Conservation (phyloP, 2,888 invertebrate genomes). For the Prosopocoilus inquinatus region DNA sequence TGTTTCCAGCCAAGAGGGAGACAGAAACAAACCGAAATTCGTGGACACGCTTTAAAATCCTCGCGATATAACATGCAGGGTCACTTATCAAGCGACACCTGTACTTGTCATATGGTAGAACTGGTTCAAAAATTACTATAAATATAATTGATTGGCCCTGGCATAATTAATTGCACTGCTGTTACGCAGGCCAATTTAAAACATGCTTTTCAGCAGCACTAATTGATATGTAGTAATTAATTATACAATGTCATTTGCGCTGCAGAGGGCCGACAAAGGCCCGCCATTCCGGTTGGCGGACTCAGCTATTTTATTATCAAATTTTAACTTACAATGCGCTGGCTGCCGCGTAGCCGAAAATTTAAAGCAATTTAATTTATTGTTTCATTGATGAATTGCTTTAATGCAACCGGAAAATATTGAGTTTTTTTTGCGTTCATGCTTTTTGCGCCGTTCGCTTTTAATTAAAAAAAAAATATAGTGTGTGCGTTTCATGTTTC, state of each 20-base stretch:
- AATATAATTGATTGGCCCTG: conserved; percentile 45
- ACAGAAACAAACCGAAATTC: too few relatives aligned
- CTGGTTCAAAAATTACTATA: conserved; percentile 38
- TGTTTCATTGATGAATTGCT: conserved; percentile 31
- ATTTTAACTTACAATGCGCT: conserved; percentile 37
- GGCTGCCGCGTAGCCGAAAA: conserved; percentile 23
- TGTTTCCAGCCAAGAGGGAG: too few relatives aligned
- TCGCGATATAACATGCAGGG: conserved; percentile 1
- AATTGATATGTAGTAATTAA: conserved; percentile 47
- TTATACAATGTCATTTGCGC: conserved; percentile 45
- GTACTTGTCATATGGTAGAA: conserved; percentile 36
- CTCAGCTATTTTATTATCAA: conserved; percentile 43
- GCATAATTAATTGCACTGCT: conserved; percentile 43
- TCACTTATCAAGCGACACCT: conserved; percentile 40
- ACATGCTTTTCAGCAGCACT: conserved; percentile 42
- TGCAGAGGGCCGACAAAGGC: conserved; percentile 37
- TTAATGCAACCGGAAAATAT: conserved; percentile 25
- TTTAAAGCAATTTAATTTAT: conserved; percentile 25
- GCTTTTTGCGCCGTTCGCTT: not conserved
- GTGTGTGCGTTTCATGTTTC: too few relatives aligned
- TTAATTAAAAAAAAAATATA: conserved; percentile 2
- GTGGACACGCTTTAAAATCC: not conserved
- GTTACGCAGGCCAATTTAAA: conserved; percentile 42
- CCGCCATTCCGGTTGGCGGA: conserved; percentile 37
- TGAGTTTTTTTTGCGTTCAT: conserved; percentile 13